These are phyloP conservation scores for Potamilus streckersoni DNA, from an alignment of 1,140 invertebrate species.

Conservation along the genomic window DNA sequence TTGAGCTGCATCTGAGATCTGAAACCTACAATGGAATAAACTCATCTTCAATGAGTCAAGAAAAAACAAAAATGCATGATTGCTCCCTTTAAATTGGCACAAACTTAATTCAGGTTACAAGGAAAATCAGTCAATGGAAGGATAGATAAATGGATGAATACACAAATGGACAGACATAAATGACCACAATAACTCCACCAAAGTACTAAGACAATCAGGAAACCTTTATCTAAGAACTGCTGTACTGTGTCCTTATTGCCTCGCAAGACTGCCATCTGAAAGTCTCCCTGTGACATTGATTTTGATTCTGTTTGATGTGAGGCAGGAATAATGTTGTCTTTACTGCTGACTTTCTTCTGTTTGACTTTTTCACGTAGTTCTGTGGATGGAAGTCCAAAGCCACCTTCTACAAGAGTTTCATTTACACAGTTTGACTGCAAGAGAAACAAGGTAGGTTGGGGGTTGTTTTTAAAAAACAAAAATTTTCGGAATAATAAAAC, in stretches of 20 bases:
- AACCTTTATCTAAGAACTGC: slow-evolving; percentile 52
- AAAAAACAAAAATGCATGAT: background rate
- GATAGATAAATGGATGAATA: slow-evolving; percentile 9
- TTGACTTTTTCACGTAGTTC: slow-evolving; percentile 6
- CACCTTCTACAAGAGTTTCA: slow-evolving; percentile 5
- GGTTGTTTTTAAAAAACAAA: too few species aligned
- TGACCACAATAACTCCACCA: background rate
- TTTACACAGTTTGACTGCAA: too few species aligned
- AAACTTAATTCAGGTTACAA: background rate
- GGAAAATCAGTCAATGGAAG: background rate
- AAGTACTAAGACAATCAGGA: background rate
- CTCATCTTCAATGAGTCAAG: background rate
- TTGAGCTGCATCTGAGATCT: too few species aligned
- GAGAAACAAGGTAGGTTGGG: too few species aligned
- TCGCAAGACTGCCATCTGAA: slow-evolving; percentile 56
- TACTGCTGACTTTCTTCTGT: slow-evolving; percentile 19
- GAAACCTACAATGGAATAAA: background rate
- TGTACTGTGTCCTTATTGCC: slow-evolving; percentile 51
- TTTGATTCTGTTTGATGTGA: slow-evolving; percentile 1
- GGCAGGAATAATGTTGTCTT: slow-evolving; percentile 1
- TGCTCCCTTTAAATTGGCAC: too few species aligned
- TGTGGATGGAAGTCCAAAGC: slow-evolving; percentile 29
- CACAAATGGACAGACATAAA: background rate
- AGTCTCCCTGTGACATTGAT: slow-evolving; percentile 47
- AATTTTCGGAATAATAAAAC: too few species aligned